phyloP scores from a whole-genome alignment of 2,797 vertebrate genomes.

The Pteropus rufus region DNA sequence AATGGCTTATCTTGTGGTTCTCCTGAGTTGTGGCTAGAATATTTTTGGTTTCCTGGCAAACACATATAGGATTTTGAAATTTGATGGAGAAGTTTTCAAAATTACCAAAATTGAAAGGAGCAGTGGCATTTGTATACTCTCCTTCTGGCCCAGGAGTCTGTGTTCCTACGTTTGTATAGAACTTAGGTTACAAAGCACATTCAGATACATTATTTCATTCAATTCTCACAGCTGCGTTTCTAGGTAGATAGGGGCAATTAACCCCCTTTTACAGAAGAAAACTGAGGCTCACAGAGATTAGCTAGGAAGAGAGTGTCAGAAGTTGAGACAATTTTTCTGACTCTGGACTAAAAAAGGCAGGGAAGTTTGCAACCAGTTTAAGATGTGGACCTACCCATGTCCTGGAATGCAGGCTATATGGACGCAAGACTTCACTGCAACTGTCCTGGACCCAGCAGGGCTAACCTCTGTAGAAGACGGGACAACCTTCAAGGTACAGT shows the following conservation, averaged over 20 bases:
- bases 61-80: constrained; percentile 12
- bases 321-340: background rate
- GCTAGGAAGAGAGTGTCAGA: background rate
- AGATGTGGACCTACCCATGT: background rate
- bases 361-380: background rate
- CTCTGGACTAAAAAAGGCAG: background rate
- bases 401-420: background rate
- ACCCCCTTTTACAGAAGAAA: background rate
- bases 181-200: background rate
- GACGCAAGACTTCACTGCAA: background rate
- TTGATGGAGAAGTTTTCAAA: background rate
- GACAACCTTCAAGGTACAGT: background rate
- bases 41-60: constrained; percentile 59
- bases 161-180: background rate
- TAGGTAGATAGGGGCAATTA: background rate
- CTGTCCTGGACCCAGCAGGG: background rate
- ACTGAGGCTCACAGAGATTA: background rate
- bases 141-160: background rate
- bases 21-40: constrained; percentile 39
- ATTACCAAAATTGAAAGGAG: background rate
- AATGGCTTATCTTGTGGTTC: constrained; percentile 22
- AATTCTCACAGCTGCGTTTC: background rate
- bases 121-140: background rate
- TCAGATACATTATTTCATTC: background rate
- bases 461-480: background rate